Evolutionary conservation across 2,888 invertebrate species (phyloP).

Genomic region (Eulithis testata): DNA sequence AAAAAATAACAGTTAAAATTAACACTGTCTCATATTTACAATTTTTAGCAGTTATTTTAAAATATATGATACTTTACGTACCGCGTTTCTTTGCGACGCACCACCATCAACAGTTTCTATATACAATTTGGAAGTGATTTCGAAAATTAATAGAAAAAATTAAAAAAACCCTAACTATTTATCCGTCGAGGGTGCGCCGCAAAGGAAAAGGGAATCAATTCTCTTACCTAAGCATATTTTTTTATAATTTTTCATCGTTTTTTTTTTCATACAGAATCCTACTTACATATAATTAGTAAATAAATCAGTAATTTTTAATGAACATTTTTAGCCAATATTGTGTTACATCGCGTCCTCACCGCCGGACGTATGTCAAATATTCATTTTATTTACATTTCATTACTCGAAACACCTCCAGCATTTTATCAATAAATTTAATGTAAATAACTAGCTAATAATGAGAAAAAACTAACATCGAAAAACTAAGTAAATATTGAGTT

Average conservation of each 20-base stretch:
- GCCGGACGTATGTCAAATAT: constrained; percentile 24
- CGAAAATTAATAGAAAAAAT: constrained; percentile 41
- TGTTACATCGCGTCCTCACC: constrained; percentile 33
- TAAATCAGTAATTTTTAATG: constrained; percentile 46
- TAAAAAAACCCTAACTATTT: constrained; percentile 34
- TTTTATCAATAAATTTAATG: constrained; percentile 53
- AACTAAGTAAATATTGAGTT: constrained; percentile 67
- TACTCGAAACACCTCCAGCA: constrained; percentile 42
- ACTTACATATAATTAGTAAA: constrained; percentile 47
- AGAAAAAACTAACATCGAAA: constrained; percentile 70
- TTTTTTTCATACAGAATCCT: constrained; percentile 51
- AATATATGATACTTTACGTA: constrained; percentile 66
- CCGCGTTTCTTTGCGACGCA: constrained; percentile 45
- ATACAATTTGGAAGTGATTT: constrained; percentile 43
- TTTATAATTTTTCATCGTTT: constrained; percentile 47
- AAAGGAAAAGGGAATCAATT: constrained; percentile 40
- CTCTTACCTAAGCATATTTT: constrained; percentile 49
- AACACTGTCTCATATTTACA: constrained; percentile 80
- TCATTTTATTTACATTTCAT: constrained; percentile 27
- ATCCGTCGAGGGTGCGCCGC: constrained; percentile 39
- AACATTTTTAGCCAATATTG: constrained; percentile 41
- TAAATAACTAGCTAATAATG: constrained; percentile 69
- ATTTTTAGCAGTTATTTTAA: constrained; percentile 56
- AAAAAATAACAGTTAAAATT: constrained; percentile 80
- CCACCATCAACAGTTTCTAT: constrained; percentile 36